Evolutionary conservation across 2,888 invertebrate species (phyloP).

Genomic region (Latrodectus hesperus): DNA sequence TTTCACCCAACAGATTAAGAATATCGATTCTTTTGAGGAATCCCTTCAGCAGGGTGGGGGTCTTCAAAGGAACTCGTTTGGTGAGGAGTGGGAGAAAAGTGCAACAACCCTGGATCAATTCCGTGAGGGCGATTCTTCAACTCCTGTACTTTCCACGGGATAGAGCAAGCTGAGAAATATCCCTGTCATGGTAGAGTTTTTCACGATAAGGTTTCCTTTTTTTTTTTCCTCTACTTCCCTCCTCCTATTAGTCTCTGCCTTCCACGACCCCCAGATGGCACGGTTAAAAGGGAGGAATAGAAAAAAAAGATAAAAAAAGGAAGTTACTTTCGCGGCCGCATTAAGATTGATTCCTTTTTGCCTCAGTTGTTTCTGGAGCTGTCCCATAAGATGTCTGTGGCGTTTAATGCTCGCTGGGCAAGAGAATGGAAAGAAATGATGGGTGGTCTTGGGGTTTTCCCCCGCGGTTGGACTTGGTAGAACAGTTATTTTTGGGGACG

Average conservation of each 20-base stretch:
- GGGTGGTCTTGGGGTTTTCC: slow-evolving; percentile 8
- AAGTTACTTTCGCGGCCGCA: slow-evolving; percentile 33
- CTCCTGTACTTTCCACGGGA: slow-evolving; percentile 20
- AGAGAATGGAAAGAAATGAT: not conserved
- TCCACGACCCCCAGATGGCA: slow-evolving; percentile 28
- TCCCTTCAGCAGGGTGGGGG: not conserved
- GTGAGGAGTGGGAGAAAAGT: slow-evolving; percentile 4
- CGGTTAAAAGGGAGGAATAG: slow-evolving; percentile 11
- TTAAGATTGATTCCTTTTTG: slow-evolving; percentile 55
- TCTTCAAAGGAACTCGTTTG: not conserved
- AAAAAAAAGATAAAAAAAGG: slow-evolving; percentile 11
- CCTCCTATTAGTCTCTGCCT: slow-evolving; percentile 17
- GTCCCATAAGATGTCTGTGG: slow-evolving; percentile 11
- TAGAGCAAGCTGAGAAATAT: slow-evolving; percentile 27
- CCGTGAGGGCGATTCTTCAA: slow-evolving; percentile 26
- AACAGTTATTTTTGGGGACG: slow-evolving; percentile 16
- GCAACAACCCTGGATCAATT: slow-evolving; percentile 18
- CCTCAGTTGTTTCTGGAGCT: not conserved
- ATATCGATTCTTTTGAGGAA: slow-evolving; percentile 19
- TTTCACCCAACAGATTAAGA: slow-evolving; percentile 32
- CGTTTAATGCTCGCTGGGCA: slow-evolving; percentile 7
- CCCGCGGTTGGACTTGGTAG: not conserved
- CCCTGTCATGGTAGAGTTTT: slow-evolving; percentile 36
- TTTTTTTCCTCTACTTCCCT: not conserved
- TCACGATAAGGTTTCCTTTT: slow-evolving; percentile 23